phyloP scores from a whole-genome alignment of 37 sponge, comb jelly and placozoan species.

The Agelas oroides region DNA sequence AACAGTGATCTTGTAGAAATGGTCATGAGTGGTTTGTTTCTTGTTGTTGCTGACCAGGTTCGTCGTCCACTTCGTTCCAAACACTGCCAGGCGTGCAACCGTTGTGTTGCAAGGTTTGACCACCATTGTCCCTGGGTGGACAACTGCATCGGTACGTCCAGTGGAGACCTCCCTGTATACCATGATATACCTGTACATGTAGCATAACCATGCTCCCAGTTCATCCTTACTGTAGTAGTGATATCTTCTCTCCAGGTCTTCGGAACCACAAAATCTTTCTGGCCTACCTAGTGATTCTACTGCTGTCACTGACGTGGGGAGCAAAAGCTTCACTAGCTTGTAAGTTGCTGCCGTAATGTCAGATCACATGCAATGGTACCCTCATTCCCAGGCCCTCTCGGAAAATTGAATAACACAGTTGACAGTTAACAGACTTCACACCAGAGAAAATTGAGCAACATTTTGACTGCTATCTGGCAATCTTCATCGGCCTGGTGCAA shows the following conservation, averaged over 20 bases:
- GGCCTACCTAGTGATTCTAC: slow-evolving; percentile 63
- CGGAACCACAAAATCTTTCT: slow-evolving; percentile 74
- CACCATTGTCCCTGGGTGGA: slow-evolving; percentile 97
- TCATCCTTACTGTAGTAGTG: too few species aligned
- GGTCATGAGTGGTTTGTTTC: too few species aligned
- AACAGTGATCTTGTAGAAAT: not conserved
- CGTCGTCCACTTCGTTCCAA: slow-evolving; percentile 90
- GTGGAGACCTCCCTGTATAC: too few species aligned
- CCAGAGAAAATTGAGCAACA: too few species aligned
- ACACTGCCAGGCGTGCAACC: slow-evolving; percentile 92
- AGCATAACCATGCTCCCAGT: too few species aligned
- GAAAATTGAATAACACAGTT: too few species aligned
- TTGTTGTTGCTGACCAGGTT: slow-evolving; percentile 29
- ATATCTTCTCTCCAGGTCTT: slow-evolving; percentile 51
- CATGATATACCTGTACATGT: too few species aligned
- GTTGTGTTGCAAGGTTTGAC: slow-evolving; percentile 94
- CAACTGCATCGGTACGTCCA: slow-evolving; percentile 85
- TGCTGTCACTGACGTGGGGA: slow-evolving; percentile 68
- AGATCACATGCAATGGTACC: not conserved
- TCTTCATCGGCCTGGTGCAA: too few species aligned
- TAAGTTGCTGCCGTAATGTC: slow-evolving; percentile 6
- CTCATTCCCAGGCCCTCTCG: too few species aligned
- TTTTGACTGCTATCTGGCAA: too few species aligned
- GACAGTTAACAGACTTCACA: too few species aligned
- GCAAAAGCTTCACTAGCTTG: slow-evolving; percentile 36